phyloP scores from a whole-genome alignment of 37 sponge, comb jelly and placozoan species.

The Ephydatia muelleri region DNA sequence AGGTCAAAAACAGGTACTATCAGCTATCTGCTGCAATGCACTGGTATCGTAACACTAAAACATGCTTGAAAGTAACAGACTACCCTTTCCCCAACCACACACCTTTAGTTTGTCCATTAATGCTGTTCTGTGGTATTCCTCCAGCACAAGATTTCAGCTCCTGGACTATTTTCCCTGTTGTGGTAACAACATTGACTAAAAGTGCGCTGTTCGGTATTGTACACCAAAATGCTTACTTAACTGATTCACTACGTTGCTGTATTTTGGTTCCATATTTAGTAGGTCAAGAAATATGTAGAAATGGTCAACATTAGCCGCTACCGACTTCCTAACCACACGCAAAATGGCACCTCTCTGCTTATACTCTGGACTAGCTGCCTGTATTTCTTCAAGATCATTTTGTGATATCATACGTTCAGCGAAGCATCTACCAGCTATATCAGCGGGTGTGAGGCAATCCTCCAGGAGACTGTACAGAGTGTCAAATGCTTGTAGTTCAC shows the following conservation, averaged over 20 bases:
- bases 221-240: conserved; percentile 1
- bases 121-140: conserved; percentile 1
- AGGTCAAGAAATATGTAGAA: conserved; percentile 1
- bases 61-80: conserved; percentile 1
- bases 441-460: not conserved
- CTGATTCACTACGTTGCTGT: conserved; percentile 1
- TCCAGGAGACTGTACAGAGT: conserved; percentile 1
- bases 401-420: not conserved
- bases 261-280: conserved; percentile 1
- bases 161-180: not conserved
- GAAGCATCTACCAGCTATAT: not conserved
- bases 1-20: not conserved
- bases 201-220: too few species aligned
- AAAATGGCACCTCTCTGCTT: not conserved
- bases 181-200: not conserved
- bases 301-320: conserved; percentile 1
- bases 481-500: conserved; percentile 1
- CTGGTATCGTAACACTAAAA: conserved; percentile 1
- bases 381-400: not conserved
- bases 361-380: not conserved
- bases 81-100: conserved; percentile 1
- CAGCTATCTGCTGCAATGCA: conserved; percentile 1
- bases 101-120: not conserved
- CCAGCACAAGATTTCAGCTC: conserved; percentile 1
- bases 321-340: not conserved